phyloP scores from a whole-genome alignment of 2,888 invertebrate species.

The Hemistola chrysoprasaria region DNA sequence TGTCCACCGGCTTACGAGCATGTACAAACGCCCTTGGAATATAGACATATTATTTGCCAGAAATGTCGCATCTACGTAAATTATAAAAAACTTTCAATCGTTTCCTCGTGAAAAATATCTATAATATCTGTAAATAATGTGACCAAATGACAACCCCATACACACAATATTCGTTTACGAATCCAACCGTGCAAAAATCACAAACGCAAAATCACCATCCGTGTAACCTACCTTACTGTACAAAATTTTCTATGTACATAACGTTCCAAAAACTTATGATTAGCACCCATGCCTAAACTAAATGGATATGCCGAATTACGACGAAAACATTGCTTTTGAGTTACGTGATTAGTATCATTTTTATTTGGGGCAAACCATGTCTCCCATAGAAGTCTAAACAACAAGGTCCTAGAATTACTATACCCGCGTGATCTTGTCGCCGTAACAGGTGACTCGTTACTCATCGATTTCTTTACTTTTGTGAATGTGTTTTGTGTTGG shows the following conservation, averaged over 20 bases:
- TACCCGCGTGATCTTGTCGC: no score
- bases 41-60: no score
- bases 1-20: no score
- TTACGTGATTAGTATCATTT: conserved; percentile 27
- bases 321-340: conserved; percentile 43
- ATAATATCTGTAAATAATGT: conserved; percentile 46
- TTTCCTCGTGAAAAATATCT: no score
- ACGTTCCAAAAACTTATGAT: conserved; percentile 45
- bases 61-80: not conserved
- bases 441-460: no score
- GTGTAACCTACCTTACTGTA: conserved; percentile 45
- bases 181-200: conserved; percentile 54
- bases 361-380: conserved; percentile 40
- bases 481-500: no score
- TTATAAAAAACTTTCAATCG: no score
- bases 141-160: conserved; percentile 43
- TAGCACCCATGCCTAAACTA: conserved; percentile 69
- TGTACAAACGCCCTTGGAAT: no score
- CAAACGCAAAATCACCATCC: conserved; percentile 34
- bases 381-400: no score
- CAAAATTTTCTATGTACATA: conserved; percentile 59
- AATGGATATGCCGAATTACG: conserved; percentile 56
- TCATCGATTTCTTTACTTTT: no score
- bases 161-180: conserved; percentile 35
- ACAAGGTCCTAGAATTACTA: no score